Conservation (phyloP, 2,888 invertebrate genomes). For the Meghimatium bilineatum region DNA sequence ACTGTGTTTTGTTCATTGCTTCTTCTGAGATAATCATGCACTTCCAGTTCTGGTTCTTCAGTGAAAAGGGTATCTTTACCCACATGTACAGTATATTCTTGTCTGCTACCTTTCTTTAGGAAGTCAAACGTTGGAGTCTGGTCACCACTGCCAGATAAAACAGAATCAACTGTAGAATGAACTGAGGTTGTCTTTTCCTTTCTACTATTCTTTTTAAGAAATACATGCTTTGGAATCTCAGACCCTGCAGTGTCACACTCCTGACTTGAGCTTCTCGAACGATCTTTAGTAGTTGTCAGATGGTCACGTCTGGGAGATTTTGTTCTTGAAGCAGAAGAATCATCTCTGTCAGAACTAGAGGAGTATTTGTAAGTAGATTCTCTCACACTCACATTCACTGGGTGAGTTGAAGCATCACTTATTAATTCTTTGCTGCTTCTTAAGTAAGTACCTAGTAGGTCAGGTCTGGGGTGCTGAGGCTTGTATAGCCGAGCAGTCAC, state of each 20-base stretch:
- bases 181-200: slow-evolving; percentile 24
- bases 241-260: neutral
- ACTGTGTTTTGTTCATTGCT: neutral
- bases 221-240: slow-evolving; percentile 28
- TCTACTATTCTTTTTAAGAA: slow-evolving; percentile 43
- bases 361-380: slow-evolving; percentile 31
- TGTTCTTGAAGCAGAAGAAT: neutral
- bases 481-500: slow-evolving; percentile 65
- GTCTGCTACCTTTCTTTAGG: slow-evolving; percentile 33
- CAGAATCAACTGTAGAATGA: neutral
- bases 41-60: slow-evolving; percentile 3
- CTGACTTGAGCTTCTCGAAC: neutral
- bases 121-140: neutral
- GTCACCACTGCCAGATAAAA: neutral
- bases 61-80: neutral
- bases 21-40: slow-evolving; percentile 39
- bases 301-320: neutral
- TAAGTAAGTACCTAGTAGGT: slow-evolving; percentile 43
- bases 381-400: slow-evolving; percentile 17
- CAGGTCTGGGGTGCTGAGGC: slow-evolving; percentile 56
- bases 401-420: slow-evolving; percentile 25
- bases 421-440: slow-evolving; percentile 44
- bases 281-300: neutral
- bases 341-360: slow-evolving; percentile 26
- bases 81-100: slow-evolving; percentile 9